Conservation (phyloP, 2,797 vertebrate genomes). For the Acomys russatus region DNA sequence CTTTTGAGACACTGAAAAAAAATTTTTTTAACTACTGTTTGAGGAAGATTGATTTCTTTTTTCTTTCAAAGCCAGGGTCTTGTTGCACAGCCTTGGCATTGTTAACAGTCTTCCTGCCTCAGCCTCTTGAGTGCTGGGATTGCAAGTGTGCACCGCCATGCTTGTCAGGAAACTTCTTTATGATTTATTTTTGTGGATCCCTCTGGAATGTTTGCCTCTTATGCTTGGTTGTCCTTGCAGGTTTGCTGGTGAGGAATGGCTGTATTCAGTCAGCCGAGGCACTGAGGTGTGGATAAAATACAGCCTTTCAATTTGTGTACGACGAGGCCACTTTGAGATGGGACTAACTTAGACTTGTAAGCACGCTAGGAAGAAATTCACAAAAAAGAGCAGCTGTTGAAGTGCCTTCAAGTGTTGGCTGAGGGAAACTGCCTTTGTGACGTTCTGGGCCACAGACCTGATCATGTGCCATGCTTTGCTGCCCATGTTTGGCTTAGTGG, state of each 20-base stretch:
- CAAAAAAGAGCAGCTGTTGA: background rate
- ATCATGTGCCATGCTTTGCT: background rate
- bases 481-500: background rate
- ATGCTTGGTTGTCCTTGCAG: background rate
- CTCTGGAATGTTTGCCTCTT: background rate
- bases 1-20: background rate
- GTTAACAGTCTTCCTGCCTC: background rate
- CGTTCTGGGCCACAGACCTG: background rate
- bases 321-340: background rate
- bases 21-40: background rate
- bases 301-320: background rate
- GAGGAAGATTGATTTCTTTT: background rate
- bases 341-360: background rate
- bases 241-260: background rate
- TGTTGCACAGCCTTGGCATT: background rate
- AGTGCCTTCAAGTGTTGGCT: accelerated
- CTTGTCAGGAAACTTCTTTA: background rate
- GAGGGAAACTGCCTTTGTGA: background rate
- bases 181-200: background rate
- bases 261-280: background rate
- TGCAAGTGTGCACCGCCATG: background rate
- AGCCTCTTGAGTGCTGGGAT: background rate
- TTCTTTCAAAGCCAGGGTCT: background rate
- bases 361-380: background rate
- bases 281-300: background rate